These are phyloP conservation scores for Ondatra zibethicus DNA, from an alignment of 2,113 vertebrate species.

Conservation along the genomic window DNA sequence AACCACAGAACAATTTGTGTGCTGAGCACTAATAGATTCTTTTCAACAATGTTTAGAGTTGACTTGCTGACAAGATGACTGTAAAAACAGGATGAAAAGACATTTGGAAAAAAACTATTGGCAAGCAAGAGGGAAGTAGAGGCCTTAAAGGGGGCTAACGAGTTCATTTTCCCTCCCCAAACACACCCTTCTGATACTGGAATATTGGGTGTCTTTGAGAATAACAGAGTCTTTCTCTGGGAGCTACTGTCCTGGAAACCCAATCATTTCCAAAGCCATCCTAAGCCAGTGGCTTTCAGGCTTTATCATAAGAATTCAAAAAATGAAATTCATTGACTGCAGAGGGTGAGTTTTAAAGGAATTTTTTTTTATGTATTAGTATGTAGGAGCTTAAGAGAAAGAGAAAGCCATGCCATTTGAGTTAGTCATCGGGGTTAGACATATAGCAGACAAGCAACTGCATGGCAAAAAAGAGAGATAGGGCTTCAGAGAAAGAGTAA, in stretches of 20 bases:
- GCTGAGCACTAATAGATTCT: neutral
- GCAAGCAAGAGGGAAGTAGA: neutral
- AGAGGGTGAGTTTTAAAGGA: neutral
- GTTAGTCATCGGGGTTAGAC: neutral
- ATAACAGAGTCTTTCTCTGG: neutral
- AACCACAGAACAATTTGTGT: neutral
- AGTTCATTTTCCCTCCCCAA: neutral
- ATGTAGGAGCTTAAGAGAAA: neutral
- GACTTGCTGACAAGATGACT: slow-evolving; percentile 10
- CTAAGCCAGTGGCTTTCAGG: neutral
- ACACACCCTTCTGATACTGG: neutral
- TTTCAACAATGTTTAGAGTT: neutral
- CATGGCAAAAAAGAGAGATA: neutral
- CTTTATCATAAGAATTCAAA: neutral
- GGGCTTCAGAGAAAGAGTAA: neutral
- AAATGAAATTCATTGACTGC: neutral
- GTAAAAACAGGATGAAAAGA: slow-evolving; percentile 6
- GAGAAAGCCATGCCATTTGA: neutral
- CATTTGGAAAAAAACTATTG: neutral
- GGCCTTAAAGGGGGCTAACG: neutral
- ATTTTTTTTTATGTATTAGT: neutral
- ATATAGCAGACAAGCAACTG: neutral
- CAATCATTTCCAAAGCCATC: neutral
- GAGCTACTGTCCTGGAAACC: neutral
- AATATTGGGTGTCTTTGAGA: neutral